Evolutionary conservation across 2,888 invertebrate genomes (phyloP).

Genomic region (Pyrrhosoma nymphula): DNA sequence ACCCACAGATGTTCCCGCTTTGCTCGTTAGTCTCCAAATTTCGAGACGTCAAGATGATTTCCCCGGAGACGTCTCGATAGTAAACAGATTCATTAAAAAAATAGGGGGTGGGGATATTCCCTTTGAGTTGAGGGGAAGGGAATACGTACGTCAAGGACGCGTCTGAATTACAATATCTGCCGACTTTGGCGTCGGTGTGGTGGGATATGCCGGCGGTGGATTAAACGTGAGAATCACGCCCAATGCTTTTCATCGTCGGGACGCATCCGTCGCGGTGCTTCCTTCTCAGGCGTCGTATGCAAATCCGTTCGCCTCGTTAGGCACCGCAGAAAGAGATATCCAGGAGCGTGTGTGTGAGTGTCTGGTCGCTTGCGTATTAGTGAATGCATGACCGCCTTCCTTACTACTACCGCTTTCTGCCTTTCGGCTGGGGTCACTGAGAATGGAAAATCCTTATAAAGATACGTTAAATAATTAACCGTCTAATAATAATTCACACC

Average conservation of each 20-base stretch:
- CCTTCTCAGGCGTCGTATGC: neutral
- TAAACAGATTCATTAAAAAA: neutral
- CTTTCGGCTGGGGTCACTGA: too few species aligned
- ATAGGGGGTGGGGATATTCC: neutral
- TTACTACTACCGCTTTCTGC: too few species aligned
- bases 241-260: neutral
- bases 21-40: neutral
- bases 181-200: too few species aligned
- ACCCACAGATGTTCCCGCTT: conserved; percentile 9
- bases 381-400: too few species aligned
- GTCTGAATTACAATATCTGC: neutral
- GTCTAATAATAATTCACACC: too few species aligned
- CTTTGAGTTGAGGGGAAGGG: too few species aligned
- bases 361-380: too few species aligned
- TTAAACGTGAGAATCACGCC: neutral
- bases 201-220: too few species aligned
- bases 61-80: neutral
- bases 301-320: neutral
- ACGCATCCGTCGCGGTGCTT: neutral
- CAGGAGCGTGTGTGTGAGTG: neutral
- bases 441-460: too few species aligned
- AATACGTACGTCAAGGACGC: neutral
- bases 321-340: neutral
- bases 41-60: neutral
- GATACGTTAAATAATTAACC: too few species aligned